phyloP scores from a whole-genome alignment of 2,797 vertebrate species.

The Dromococcyx pavoninus region DNA sequence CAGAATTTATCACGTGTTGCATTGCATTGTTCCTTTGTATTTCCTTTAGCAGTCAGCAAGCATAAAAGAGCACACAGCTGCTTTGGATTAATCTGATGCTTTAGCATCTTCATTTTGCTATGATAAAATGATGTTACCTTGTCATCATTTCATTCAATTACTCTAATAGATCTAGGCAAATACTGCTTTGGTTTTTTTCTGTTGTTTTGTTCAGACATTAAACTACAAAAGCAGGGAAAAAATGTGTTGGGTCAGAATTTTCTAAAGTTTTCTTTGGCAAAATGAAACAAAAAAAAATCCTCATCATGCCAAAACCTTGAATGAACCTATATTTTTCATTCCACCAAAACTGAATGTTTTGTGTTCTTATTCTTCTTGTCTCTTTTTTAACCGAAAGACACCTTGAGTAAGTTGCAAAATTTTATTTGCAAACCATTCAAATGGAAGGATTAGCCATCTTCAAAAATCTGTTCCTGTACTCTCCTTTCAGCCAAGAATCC shows the following conservation, averaged over 20 bases:
- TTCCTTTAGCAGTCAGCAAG: not conserved
- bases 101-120: not conserved
- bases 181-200: not conserved
- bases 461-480: not conserved
- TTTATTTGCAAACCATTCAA: not conserved
- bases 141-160: not conserved
- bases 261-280: constrained; percentile 15
- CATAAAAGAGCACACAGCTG: not conserved
- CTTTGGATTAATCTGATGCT: not conserved
- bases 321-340: not conserved
- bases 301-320: not conserved
- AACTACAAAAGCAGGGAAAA: not conserved
- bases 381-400: not conserved
- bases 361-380: not conserved
- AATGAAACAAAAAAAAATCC: not conserved
- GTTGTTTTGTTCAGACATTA: not conserved
- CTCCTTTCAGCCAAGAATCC: not conserved
- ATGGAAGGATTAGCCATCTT: not conserved
- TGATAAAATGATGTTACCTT: not conserved
- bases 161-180: not conserved
- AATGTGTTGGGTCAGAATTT: not conserved
- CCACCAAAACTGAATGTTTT: not conserved
- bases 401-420: not conserved
- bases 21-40: not conserved
- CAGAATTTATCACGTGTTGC: not conserved